Base-by-base conservation (phyloP, 2,888 invertebrate genomes). In the Lacanobia oleracea region DNA sequence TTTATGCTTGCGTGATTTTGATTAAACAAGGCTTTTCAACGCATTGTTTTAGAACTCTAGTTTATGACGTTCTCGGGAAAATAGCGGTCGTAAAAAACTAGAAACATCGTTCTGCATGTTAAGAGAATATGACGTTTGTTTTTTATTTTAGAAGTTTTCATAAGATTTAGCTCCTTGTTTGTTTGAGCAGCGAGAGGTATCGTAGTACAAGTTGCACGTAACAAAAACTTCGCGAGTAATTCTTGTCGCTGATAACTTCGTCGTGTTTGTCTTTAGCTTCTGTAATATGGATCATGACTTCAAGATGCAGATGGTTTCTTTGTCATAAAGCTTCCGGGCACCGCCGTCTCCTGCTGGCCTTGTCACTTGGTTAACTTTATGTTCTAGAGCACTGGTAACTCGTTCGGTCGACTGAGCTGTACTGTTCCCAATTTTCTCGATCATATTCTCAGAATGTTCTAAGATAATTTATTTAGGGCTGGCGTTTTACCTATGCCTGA, bases 71-170 rank as follows among this genome's bases (percentile, higher is more conserved):
- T 63, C 37, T 51, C 18, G 27, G 18, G 33, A 65, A 63, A 57
- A 51, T 37, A 27, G 37, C 21, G 23, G 2, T 67, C 48, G 23
- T 78, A 56, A 73, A 62, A 50, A 65, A 51, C 12, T 45, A 53
- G n/a, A 45, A 43, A 54, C 43, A 56, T 62, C 21, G 23, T 53
- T 59, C 16, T 18, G 48, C 18, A 48, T 27, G 18, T 43, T 21
- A 2, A 7, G 18, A 51, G 12, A 75, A 51, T 27, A 54, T 43
- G n/a, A n/a, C n/a, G n/a, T 48, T 45, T 66, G 23, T 45, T 48
- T 67, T 64, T 27, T 27, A 43, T 71, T 71, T 70, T 21, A 21
- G 45, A 72, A 51, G 51, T 77, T 62, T 77, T 71, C 48, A 61
- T 51, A 59, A 70, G 12, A 48, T 40, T 27, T 62, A 43, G 23